These are phyloP conservation scores for Nannobrachium achirus DNA, from an alignment of 2,113 vertebrate genomes.

Conservation along the genomic window DNA sequence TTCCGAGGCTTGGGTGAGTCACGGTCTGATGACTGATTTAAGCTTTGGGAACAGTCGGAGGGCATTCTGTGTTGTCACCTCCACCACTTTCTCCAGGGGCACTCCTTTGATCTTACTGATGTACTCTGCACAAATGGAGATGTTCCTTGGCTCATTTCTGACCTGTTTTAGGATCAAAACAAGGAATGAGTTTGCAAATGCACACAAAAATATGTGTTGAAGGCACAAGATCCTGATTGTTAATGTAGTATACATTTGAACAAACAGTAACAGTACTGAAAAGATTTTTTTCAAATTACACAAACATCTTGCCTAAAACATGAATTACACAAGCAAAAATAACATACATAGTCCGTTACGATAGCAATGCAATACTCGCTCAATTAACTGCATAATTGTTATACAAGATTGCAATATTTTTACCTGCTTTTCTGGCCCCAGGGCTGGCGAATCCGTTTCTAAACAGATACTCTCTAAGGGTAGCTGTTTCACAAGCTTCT, in stretches of 20 bases:
- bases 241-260: too few species aligned
- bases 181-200: too few species aligned
- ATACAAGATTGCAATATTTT: neutral
- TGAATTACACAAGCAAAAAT: too few species aligned
- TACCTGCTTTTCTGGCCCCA: conserved; percentile 96
- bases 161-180: conserved; percentile 76
- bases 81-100: conserved; percentile 86
- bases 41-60: conserved; percentile 89
- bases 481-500: conserved; percentile 94
- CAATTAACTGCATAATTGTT: too few species aligned
- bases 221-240: too few species aligned
- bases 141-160: conserved; percentile 93
- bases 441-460: conserved; percentile 93
- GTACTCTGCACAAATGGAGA: conserved; percentile 87
- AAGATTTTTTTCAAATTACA: too few species aligned
- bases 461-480: conserved; percentile 93
- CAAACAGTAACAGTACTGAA: too few species aligned
- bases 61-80: conserved; percentile 89
- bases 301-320: too few species aligned
- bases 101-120: conserved; percentile 90
- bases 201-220: too few species aligned
- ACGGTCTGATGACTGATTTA: conserved; percentile 66
- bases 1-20: conserved; percentile 20
- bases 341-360: too few species aligned
- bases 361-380: too few species aligned